Percentiles rank a stretch among this genome's conserved stretches.
Evolutionary conservation across 2,113 vertebrate genomes (phyloP).

Genomic region (Lasiurus borealis): DNA sequence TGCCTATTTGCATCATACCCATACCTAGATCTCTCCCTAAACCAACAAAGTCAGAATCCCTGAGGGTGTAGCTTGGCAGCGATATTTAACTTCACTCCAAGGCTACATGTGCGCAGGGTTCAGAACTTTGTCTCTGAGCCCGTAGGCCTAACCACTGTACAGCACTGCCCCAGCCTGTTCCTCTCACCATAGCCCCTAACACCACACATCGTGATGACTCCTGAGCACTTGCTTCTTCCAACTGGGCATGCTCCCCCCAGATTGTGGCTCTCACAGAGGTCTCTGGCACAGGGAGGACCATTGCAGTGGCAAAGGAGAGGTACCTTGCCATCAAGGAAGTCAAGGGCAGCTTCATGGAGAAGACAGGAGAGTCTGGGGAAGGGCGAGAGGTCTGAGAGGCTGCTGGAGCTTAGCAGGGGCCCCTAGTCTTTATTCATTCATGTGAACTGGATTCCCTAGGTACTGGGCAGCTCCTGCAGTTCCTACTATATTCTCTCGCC

Average conservation of each 20-base stretch:
- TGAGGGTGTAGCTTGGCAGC: rapidly evolving
- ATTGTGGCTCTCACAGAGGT: neutral
- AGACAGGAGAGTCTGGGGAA: neutral
- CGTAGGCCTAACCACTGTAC: neutral
- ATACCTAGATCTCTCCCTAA: neutral
- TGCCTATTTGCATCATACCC: too few relatives aligned
- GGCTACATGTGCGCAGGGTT: neutral
- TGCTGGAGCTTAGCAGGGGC: neutral
- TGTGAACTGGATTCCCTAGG: neutral
- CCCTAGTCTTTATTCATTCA: neutral
- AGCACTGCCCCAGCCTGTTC: rapidly evolving
- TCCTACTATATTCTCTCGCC: neutral
- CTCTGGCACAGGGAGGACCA: neutral
- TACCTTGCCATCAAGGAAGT: neutral
- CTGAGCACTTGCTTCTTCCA: neutral
- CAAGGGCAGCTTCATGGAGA: neutral
- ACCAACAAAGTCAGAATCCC: neutral
- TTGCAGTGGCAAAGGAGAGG: neutral
- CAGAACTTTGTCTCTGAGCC: neutral
- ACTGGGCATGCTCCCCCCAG: neutral
- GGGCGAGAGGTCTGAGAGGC: neutral
- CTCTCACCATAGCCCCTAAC: neutral
- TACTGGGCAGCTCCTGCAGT: neutral
- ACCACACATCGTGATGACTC: rapidly evolving
- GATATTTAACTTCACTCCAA: neutral